Conservation (phyloP, 2,888 invertebrate species). For the Chalcosyrphus nemorum region DNA sequence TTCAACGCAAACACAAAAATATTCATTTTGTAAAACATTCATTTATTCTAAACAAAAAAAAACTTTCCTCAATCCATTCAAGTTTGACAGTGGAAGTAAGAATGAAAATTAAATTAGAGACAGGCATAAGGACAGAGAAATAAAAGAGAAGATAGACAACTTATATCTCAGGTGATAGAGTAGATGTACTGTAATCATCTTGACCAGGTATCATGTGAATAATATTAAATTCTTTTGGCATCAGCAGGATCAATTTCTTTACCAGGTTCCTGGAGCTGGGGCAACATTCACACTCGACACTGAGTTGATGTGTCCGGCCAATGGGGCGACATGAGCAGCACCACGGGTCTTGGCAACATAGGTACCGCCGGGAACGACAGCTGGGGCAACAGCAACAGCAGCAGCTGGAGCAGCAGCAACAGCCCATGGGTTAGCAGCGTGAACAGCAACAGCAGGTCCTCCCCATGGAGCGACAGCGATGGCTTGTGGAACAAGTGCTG, state of each 20-base stretch:
- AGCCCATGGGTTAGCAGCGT: constrained; percentile 40
- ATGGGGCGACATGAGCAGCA: constrained; percentile 80
- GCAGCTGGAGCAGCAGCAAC: constrained; percentile 22
- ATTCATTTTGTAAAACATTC: constrained; percentile 21
- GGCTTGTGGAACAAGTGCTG: constrained; percentile 55
- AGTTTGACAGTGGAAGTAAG: constrained; percentile 14
- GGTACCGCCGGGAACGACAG: constrained; percentile 75
- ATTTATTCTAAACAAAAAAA: constrained; percentile 34
- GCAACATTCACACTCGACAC: constrained; percentile 80
- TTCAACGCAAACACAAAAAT: background rate
- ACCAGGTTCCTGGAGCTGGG: constrained; percentile 80
- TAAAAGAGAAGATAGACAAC: constrained; percentile 30
- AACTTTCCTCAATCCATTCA: constrained; percentile 38
- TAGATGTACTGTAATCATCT: constrained; percentile 27
- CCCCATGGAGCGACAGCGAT: constrained; percentile 47
- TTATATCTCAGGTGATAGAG: constrained; percentile 28
- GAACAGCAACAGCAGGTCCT: constrained; percentile 50
- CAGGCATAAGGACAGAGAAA: constrained; percentile 32
- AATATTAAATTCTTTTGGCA: constrained; percentile 27
- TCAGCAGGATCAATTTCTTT: constrained; percentile 24
- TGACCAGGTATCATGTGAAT: constrained; percentile 64
- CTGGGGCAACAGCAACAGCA: constrained; percentile 59
- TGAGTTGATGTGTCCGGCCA: constrained; percentile 80
- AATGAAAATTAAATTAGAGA: constrained; percentile 38
- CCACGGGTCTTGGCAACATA: constrained; percentile 81